Evolutionary conservation across 2,888 invertebrate species (phyloP).

Genomic region (Orthonychiurus folsomi): DNA sequence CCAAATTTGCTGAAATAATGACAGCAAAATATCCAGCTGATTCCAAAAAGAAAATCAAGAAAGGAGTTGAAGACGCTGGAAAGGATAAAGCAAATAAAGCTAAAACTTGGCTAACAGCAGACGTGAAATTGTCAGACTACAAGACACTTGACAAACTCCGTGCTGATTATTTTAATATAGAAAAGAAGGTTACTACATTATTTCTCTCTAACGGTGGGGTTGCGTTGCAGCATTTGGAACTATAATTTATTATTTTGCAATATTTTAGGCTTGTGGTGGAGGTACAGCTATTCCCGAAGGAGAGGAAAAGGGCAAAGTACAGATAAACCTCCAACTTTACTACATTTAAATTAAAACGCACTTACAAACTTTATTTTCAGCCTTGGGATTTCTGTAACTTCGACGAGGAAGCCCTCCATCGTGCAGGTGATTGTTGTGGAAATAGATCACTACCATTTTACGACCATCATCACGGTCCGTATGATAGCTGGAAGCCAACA

Average conservation of each 20-base stretch:
- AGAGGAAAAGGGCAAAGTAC: neutral
- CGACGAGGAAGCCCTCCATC: neutral
- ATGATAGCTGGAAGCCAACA: neutral
- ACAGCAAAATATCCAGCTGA: neutral
- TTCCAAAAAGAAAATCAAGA: neutral
- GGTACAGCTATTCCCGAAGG: neutral
- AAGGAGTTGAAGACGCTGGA: neutral
- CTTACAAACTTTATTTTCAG: neutral
- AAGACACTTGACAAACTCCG: neutral
- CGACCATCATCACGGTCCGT: constrained; percentile 1
- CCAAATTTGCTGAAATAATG: constrained; percentile 7
- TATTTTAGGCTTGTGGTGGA: constrained; percentile 6
- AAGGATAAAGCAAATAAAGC: neutral
- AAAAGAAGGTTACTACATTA: neutral
- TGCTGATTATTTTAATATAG: constrained; percentile 8
- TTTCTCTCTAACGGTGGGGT: neutral
- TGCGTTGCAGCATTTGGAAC: neutral
- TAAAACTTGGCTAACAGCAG: neutral
- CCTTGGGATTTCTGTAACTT: neutral
- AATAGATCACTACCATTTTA: neutral
- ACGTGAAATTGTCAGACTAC: neutral
- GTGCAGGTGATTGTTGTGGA: constrained; percentile 9
- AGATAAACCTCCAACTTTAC: neutral
- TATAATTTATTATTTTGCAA: neutral
- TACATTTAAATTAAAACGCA: neutral